Conservation (phyloP, 2,113 vertebrate species). For the Sturnira hondurensis region DNA sequence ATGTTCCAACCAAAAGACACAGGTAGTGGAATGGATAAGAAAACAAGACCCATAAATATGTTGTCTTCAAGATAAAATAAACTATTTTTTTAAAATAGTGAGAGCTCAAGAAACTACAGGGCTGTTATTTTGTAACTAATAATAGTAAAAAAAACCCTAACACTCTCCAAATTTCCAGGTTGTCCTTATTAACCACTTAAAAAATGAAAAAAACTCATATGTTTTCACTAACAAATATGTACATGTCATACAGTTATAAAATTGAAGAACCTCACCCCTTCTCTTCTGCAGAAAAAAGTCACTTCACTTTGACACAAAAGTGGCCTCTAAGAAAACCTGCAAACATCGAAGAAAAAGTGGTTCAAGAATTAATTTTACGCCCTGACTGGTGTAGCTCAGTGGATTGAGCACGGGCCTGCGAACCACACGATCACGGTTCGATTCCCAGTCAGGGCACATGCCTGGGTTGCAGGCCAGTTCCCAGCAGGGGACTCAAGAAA, state of each 20-base stretch:
- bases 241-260: neutral
- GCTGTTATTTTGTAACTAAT: neutral
- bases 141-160: neutral
- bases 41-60: too few species aligned
- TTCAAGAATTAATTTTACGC: neutral
- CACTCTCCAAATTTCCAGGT: neutral
- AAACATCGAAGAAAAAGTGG: neutral
- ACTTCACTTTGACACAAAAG: neutral
- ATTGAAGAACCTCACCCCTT: neutral
- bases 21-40: too few species aligned
- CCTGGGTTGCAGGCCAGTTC: too few species aligned
- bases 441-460: too few species aligned
- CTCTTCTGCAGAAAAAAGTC: neutral
- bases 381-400: too few species aligned
- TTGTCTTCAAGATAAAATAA: too few species aligned
- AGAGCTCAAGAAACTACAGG: neutral
- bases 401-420: too few species aligned
- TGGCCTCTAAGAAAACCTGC: neutral
- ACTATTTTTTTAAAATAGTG: neutral
- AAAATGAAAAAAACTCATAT: neutral
- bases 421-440: too few species aligned
- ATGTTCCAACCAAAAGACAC: too few species aligned
- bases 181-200: neutral
- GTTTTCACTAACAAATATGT: neutral
- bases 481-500: too few species aligned